Evolutionary conservation across 2,888 invertebrate species (phyloP).

Genomic region (Eulithis testata): DNA sequence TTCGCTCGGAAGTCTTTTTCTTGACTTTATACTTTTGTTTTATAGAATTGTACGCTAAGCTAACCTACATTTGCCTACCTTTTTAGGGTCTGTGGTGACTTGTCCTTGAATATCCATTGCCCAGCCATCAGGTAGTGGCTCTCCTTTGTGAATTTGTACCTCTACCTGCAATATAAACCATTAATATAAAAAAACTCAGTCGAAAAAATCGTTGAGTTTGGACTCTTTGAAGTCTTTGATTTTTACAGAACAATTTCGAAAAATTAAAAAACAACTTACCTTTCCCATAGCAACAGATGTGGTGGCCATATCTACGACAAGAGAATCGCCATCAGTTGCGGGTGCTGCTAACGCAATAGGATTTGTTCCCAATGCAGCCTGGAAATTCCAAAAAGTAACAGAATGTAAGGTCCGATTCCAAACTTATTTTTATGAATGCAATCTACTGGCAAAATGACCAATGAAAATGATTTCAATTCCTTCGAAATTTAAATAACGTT

Average conservation of each 20-base stretch:
- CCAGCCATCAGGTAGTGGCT: constrained; percentile 93
- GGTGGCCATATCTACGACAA: constrained; percentile 97
- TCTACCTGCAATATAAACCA: constrained; percentile 86
- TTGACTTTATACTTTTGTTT: too few relatives aligned
- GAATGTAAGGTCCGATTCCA: not conserved
- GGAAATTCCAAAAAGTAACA: constrained; percentile 38
- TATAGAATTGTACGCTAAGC: too few relatives aligned
- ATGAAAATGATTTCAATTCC: too few relatives aligned
- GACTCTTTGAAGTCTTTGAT: too few relatives aligned
- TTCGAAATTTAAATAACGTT: too few relatives aligned
- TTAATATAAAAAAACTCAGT: too few relatives aligned
- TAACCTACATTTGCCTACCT: constrained; percentile 50
- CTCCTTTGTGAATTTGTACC: constrained; percentile 90
- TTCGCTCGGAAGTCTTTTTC: too few relatives aligned
- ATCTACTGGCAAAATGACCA: too few relatives aligned
- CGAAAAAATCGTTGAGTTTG: too few relatives aligned
- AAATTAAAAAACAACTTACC: constrained; percentile 63
- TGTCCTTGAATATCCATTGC: constrained; percentile 87
- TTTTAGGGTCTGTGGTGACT: constrained; percentile 87
- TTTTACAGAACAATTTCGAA: too few relatives aligned
- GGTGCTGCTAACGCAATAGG: constrained; percentile 93
- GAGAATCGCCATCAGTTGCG: constrained; percentile 87
- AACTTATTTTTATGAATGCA: too few relatives aligned
- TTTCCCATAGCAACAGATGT: constrained; percentile 97
- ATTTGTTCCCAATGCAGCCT: constrained; percentile 94